phyloP scores from a whole-genome alignment of 2,888 invertebrate species.

The Andrena bicolor region DNA sequence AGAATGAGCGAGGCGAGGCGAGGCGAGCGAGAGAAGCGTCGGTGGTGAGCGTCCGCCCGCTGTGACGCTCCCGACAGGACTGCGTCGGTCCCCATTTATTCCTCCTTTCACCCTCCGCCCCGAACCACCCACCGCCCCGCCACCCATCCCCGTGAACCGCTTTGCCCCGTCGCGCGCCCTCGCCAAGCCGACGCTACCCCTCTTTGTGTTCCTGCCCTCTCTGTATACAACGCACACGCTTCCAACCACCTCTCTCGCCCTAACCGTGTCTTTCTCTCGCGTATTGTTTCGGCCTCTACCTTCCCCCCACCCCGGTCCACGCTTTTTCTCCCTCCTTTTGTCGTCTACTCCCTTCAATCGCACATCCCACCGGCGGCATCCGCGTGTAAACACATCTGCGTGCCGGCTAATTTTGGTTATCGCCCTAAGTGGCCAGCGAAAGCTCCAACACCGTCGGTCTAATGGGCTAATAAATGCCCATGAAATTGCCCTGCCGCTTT shows the following conservation, averaged over 20 bases:
- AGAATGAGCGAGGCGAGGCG: slow-evolving; percentile 68
- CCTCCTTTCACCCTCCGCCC: slow-evolving; percentile 57
- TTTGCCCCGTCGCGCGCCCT: slow-evolving; percentile 33
- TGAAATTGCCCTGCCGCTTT: slow-evolving; percentile 1
- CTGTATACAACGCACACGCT: slow-evolving; percentile 53
- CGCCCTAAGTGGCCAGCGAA: slow-evolving; percentile 35
- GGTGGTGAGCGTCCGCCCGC: slow-evolving; percentile 82
- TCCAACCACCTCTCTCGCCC: not conserved
- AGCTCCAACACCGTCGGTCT: slow-evolving; percentile 16
- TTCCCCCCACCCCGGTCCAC: not conserved
- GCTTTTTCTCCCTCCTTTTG: not conserved
- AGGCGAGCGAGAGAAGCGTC: slow-evolving; percentile 79
- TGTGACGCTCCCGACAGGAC: slow-evolving; percentile 84
- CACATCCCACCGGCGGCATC: not conserved
- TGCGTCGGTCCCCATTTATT: slow-evolving; percentile 81
- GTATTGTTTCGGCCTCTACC: slow-evolving; percentile 1
- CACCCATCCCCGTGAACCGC: slow-evolving; percentile 41
- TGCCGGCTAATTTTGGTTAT: slow-evolving; percentile 68
- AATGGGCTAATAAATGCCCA: slow-evolving; percentile 27
- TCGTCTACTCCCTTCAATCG: not conserved
- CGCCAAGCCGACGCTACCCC: slow-evolving; percentile 30
- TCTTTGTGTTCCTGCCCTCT: slow-evolving; percentile 57
- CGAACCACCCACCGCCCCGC: slow-evolving; percentile 56
- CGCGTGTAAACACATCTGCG: slow-evolving; percentile 70
- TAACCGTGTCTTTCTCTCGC: not conserved